Conservation (phyloP, 2,888 invertebrate species). For the Escarpia spicata region DNA sequence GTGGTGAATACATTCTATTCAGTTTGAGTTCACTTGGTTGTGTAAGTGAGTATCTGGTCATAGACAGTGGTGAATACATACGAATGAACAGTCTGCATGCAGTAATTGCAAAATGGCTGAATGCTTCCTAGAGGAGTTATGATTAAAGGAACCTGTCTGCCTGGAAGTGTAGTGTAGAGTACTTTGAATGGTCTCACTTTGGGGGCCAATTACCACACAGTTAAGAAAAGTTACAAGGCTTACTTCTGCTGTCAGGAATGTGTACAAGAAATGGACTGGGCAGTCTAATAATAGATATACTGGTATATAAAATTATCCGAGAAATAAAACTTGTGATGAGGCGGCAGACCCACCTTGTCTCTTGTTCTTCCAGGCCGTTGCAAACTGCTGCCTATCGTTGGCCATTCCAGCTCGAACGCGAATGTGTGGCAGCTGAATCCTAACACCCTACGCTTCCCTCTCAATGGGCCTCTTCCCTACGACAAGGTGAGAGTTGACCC, state of each 20-base stretch:
- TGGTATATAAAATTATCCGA: background rate
- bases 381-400: slow-evolving; percentile 89
- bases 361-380: slow-evolving; percentile 71
- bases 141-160: no score
- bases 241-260: background rate
- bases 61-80: no score
- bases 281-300: background rate
- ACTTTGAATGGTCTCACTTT: no score
- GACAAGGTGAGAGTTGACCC: slow-evolving; percentile 70
- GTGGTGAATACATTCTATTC: no score
- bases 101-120: no score
- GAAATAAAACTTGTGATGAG: background rate
- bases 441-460: slow-evolving; percentile 76
- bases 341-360: background rate
- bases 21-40: no score
- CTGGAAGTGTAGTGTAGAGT: no score
- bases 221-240: background rate
- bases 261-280: background rate
- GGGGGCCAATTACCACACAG: no score
- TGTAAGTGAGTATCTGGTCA: no score
- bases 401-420: slow-evolving; percentile 74
- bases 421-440: slow-evolving; percentile 95
- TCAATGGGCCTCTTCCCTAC: slow-evolving; percentile 86
- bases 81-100: no score
- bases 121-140: no score